phyloP scores from a whole-genome alignment of 2,888 invertebrate genomes.

The Melinaea marsaeus region DNA sequence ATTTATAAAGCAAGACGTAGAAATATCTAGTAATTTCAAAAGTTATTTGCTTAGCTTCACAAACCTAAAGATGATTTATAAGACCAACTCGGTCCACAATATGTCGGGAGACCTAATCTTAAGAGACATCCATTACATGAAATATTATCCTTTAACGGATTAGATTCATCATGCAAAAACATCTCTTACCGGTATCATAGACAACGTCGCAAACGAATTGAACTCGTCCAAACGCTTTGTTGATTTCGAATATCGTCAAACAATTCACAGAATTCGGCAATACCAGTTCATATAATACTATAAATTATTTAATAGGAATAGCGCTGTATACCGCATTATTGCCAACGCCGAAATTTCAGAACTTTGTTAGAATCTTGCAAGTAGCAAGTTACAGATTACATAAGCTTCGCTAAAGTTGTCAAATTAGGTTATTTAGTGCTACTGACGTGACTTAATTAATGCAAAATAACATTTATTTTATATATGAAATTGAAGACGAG shows the following conservation, averaged over 20 bases:
- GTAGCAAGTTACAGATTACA: slow-evolving; percentile 9
- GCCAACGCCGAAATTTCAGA: not conserved
- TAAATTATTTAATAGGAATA: not conserved
- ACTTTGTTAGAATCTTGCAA: slow-evolving; percentile 2
- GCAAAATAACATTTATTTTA: too few species aligned
- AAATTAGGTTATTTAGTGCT: too few species aligned
- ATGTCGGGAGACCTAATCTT: slow-evolving; percentile 15
- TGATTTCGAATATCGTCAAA: slow-evolving; percentile 55
- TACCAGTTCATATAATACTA: not conserved
- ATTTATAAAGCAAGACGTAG: too few species aligned
- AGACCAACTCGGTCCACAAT: slow-evolving; percentile 7
- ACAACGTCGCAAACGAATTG: slow-evolving; percentile 56
- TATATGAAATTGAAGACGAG: too few species aligned
- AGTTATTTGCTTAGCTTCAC: too few species aligned
- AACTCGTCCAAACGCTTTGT: slow-evolving; percentile 60
- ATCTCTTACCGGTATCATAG: slow-evolving; percentile 51
- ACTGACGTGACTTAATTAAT: too few species aligned
- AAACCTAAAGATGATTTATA: not conserved
- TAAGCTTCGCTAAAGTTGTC: not conserved
- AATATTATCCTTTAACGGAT: slow-evolving; percentile 54
- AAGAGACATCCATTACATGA: slow-evolving; percentile 38
- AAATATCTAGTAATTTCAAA: too few species aligned
- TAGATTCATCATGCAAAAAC: slow-evolving; percentile 65
- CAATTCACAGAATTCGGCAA: slow-evolving; percentile 23
- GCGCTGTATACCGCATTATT: slow-evolving; percentile 8